Percentiles rank a stretch among this genome's conserved stretches.
phyloP scores from a whole-genome alignment of 2,113 vertebrate genomes.

The Hypanus sabinus region DNA sequence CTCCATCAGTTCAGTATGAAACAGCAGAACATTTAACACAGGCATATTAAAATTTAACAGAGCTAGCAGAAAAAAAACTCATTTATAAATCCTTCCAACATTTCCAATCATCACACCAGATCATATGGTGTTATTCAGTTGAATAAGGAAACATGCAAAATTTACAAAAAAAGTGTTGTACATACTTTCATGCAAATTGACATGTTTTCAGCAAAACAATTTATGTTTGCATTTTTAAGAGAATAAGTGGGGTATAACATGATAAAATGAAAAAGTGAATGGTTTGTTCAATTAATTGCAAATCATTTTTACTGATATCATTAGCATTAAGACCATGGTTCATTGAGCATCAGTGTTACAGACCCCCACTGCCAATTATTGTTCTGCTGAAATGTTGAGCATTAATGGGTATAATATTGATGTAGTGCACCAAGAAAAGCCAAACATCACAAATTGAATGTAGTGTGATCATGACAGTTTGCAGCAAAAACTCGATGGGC shows the following conservation, averaged over 20 bases:
- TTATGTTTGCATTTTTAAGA: background rate
- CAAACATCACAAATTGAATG: background rate
- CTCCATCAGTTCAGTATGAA: background rate
- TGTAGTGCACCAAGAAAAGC: background rate
- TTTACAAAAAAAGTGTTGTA: background rate
- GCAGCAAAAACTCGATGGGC: too few species aligned
- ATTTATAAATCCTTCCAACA: background rate
- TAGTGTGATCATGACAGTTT: background rate
- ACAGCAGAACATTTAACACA: background rate
- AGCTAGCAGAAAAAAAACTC: background rate
- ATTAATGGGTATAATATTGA: background rate
- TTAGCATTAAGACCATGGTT: background rate
- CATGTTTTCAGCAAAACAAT: background rate
- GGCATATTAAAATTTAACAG: background rate
- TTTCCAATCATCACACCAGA: background rate
- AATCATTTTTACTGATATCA: background rate
- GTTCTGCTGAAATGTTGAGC: background rate
- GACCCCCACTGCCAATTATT: background rate
- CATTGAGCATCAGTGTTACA: background rate
- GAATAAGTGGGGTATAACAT: background rate
- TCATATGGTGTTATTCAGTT: slow-evolving; percentile 9
- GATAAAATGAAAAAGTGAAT: background rate
- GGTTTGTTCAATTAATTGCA: background rate
- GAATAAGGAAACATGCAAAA: background rate
- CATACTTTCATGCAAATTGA: background rate